phyloP scores from a whole-genome alignment of 2,888 invertebrate genomes.

The Brassicogethes aeneus region DNA sequence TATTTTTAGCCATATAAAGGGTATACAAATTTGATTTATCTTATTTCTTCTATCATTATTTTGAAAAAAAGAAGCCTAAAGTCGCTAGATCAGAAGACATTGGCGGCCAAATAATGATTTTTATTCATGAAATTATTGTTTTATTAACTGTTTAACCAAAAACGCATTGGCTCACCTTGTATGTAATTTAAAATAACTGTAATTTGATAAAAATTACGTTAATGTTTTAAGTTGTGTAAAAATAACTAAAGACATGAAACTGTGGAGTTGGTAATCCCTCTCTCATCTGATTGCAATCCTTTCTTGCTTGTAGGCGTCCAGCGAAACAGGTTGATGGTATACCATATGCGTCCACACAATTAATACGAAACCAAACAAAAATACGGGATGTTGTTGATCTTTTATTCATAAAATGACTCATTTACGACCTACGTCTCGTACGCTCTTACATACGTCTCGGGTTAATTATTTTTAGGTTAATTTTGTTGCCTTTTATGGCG shows the following conservation, averaged over 20 bases:
- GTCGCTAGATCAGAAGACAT: too few relatives aligned
- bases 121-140: background rate
- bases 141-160: too few relatives aligned
- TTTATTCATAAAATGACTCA: constrained; percentile 19
- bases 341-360: constrained; percentile 14
- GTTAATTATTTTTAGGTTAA: background rate
- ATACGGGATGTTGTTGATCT: constrained; percentile 7
- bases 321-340: constrained; percentile 15
- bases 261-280: background rate
- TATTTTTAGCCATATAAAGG: too few relatives aligned
- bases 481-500: background rate
- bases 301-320: constrained; percentile 11
- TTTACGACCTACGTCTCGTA: constrained; percentile 5
- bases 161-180: too few relatives aligned
- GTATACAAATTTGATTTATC: too few relatives aligned
- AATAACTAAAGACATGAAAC: background rate
- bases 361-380: constrained; percentile 11
- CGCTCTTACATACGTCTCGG: background rate
- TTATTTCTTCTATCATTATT: too few relatives aligned
- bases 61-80: too few relatives aligned
- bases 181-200: too few relatives aligned
- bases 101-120: background rate
- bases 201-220: too few relatives aligned
- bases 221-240: too few relatives aligned
- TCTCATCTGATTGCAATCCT: constrained; percentile 6